These are phyloP conservation scores for Erebia palarica DNA, from an alignment of 2,888 invertebrate genomes.

Conservation along the genomic window DNA sequence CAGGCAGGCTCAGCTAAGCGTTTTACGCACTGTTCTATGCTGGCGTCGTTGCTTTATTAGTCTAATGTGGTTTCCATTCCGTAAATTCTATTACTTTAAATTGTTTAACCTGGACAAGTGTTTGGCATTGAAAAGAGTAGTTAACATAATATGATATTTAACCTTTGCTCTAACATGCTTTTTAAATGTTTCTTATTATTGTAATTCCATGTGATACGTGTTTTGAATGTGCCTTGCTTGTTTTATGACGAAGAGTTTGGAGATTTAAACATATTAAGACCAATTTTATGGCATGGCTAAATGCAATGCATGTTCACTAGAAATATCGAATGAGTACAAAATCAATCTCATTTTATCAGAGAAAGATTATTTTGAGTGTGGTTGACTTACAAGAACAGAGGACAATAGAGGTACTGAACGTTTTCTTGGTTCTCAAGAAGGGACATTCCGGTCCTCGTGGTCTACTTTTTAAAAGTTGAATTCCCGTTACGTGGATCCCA, in stretches of 20 bases:
- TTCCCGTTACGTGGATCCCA: no score
- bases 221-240: constrained; percentile 14
- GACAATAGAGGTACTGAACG: neutral
- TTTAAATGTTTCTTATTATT: constrained; percentile 6
- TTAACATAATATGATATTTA: neutral
- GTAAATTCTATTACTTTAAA: neutral
- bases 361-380: neutral
- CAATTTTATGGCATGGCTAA: neutral
- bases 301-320: constrained; percentile 16
- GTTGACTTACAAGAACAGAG: neutral
- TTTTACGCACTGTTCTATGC: no score
- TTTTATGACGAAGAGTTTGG: neutral
- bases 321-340: neutral
- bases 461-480: no score
- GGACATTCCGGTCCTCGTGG: neutral
- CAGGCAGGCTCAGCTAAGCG: no score
- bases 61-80: no score
- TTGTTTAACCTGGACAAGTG: constrained; percentile 4
- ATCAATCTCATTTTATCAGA: neutral
- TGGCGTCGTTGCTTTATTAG: no score
- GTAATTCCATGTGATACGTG: constrained; percentile 14
- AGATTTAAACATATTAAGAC: neutral
- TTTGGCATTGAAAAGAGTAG: neutral
- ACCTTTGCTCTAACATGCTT: neutral
- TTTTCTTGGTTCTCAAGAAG: neutral